phyloP scores from a whole-genome alignment of 1,140 invertebrate genomes.

The Ooceraea biroi region DNA sequence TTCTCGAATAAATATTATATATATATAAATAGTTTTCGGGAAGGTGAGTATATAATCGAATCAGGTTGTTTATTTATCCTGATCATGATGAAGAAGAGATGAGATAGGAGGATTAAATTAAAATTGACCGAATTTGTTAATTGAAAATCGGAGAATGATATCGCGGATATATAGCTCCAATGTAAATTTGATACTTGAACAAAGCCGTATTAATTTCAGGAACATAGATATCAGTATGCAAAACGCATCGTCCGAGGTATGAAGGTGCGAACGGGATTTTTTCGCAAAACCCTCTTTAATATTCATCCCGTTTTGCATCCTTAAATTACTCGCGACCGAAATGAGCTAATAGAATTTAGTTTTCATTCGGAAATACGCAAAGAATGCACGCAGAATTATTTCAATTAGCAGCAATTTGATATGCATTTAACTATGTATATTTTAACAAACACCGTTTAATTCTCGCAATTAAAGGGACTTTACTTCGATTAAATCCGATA shows the following conservation, averaged over 20 bases:
- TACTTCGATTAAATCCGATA: slow-evolving; percentile 23
- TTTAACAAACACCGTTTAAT: slow-evolving; percentile 36
- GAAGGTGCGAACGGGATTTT: slow-evolving; percentile 12
- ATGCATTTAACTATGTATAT: slow-evolving; percentile 4
- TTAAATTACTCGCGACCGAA: slow-evolving; percentile 24
- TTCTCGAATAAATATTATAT: too few species aligned
- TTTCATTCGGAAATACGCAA: background rate
- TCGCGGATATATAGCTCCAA: slow-evolving; percentile 9
- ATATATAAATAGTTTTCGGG: too few species aligned
- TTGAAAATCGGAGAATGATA: slow-evolving; percentile 40
- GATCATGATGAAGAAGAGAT: background rate
- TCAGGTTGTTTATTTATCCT: background rate
- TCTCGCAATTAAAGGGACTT: background rate
- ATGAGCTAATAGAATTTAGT: slow-evolving; percentile 28
- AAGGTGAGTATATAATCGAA: background rate
- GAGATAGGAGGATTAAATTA: background rate
- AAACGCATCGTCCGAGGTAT: slow-evolving; percentile 29
- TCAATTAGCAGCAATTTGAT: slow-evolving; percentile 30
- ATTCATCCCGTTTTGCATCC: slow-evolving; percentile 21
- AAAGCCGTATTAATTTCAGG: slow-evolving; percentile 40
- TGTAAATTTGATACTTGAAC: slow-evolving; percentile 38
- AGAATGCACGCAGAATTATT: slow-evolving; percentile 17
- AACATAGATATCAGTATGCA: slow-evolving; percentile 36
- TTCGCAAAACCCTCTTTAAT: slow-evolving; percentile 15
- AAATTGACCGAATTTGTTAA: slow-evolving; percentile 4